Evolutionary conservation across 1,140 invertebrate genomes (phyloP).

Genomic region (Drosophila willistoni): DNA sequence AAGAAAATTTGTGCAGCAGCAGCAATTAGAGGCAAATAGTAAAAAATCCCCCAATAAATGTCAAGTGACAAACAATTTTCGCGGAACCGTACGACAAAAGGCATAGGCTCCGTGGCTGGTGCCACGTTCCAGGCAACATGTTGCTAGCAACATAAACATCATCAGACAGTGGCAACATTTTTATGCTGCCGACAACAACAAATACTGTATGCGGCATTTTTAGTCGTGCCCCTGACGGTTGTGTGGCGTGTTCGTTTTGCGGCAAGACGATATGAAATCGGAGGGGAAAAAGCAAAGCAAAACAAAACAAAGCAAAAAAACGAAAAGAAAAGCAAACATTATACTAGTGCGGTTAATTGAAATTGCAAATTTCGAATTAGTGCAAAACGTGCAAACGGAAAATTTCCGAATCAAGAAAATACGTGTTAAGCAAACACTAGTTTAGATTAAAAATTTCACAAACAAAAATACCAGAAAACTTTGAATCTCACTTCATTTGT

Average conservation of each 20-base stretch:
- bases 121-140: conserved; percentile 56
- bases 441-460: conserved; percentile 1
- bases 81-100: conserved; percentile 43
- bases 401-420: conserved; percentile 18
- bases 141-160: conserved; percentile 56
- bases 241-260: conserved; percentile 48
- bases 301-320: too few species aligned
- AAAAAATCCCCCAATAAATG: conserved; percentile 68
- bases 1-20: conserved; percentile 47
- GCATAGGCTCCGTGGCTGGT: conserved; percentile 4
- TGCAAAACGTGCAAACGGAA: conserved; percentile 3
- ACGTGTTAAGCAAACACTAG: conserved; percentile 7
- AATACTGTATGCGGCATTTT: conserved; percentile 58
- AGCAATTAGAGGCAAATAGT: conserved; percentile 67
- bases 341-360: conserved; percentile 26
- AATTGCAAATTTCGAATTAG: conserved; percentile 17
- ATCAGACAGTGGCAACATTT: conserved; percentile 42
- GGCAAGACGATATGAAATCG: conserved; percentile 18
- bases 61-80: conserved; percentile 64
- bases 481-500: background rate
- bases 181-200: conserved; percentile 41
- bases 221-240: conserved; percentile 64
- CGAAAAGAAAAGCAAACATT: background rate
- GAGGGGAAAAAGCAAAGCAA: conserved; percentile 12
- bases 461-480: background rate